Evolutionary conservation across 2,113 vertebrate species (phyloP).

Genomic region (Cervus canadensis): DNA sequence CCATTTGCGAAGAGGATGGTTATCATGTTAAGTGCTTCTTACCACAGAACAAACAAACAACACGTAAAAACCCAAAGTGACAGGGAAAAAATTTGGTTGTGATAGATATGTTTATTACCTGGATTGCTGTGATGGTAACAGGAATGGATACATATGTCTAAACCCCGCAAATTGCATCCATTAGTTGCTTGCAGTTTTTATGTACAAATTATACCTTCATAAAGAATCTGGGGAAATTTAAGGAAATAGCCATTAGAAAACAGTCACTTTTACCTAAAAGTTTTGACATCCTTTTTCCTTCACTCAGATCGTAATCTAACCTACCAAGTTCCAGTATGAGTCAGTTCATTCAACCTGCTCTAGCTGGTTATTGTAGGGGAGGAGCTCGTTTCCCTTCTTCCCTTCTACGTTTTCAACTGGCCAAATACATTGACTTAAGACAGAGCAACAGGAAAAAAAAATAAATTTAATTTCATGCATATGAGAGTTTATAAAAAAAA

Average conservation of each 20-base stretch:
- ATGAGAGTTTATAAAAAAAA: neutral
- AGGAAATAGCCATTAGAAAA: neutral
- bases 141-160: neutral
- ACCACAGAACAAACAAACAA: neutral
- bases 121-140: neutral
- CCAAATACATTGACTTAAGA: neutral
- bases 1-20: neutral
- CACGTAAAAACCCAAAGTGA: neutral
- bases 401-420: accelerated
- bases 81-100: neutral
- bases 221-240: neutral
- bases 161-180: neutral
- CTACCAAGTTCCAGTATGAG: neutral
- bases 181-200: neutral
- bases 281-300: neutral
- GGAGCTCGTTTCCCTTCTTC: neutral
- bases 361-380: neutral
- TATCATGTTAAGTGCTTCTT: neutral
- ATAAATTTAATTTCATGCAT: neutral
- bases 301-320: neutral
- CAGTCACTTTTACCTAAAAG: neutral
- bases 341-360: neutral
- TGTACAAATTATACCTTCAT: neutral
- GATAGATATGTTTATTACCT: neutral
- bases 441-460: neutral